Conservation (phyloP, 2,888 invertebrate species). For the Melanostoma scalare region DNA sequence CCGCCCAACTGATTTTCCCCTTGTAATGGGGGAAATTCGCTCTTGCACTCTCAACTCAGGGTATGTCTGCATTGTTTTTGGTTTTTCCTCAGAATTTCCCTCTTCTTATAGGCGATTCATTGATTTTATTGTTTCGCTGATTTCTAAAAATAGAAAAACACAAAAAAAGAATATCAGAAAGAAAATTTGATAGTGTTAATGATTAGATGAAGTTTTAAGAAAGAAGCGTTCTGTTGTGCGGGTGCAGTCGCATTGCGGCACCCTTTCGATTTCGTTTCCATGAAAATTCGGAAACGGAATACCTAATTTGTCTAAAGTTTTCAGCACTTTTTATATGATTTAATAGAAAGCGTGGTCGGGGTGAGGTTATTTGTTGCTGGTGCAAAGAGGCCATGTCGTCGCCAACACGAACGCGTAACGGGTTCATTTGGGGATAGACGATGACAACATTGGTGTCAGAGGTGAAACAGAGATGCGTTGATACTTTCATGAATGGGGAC, state of each 20-base stretch:
- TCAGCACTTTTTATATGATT: conserved; percentile 56
- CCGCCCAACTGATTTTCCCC: conserved; percentile 61
- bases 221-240: not conserved
- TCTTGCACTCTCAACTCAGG: conserved; percentile 38
- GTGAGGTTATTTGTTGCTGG: not conserved
- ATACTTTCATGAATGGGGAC: conserved; percentile 53
- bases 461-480: conserved; percentile 55
- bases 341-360: conserved; percentile 23
- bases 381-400: conserved; percentile 1
- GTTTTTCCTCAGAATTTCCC: conserved; percentile 42
- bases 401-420: conserved; percentile 51
- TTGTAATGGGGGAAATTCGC: conserved; percentile 33
- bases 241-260: conserved; percentile 8
- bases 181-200: conserved; percentile 59
- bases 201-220: conserved; percentile 45
- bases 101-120: conserved; percentile 31
- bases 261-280: conserved; percentile 67
- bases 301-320: conserved; percentile 69
- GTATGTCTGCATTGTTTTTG: conserved; percentile 3
- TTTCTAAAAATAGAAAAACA: conserved; percentile 62
- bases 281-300: conserved; percentile 22
- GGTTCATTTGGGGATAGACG: conserved; percentile 53
- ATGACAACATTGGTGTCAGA: conserved; percentile 50
- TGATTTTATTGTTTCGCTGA: conserved; percentile 43
- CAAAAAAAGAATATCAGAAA: conserved; percentile 37